Evolutionary conservation across 2,113 vertebrate genomes (phyloP), one percentile per base, ranked within the genome.

Genomic region (Pogonocichla stellata): DNA sequence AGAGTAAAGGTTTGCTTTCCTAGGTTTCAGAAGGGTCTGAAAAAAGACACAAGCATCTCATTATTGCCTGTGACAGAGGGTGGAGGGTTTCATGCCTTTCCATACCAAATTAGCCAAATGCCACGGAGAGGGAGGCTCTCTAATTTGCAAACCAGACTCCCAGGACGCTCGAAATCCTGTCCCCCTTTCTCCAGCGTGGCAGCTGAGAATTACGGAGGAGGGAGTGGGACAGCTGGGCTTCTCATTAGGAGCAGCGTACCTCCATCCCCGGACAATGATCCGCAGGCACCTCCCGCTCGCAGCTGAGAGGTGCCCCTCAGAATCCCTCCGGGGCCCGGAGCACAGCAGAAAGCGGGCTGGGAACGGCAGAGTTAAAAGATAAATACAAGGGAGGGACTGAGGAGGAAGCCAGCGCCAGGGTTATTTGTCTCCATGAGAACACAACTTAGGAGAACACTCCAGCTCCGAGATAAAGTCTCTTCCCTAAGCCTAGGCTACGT

Each of bases 111-210:
- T 33, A n/a, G 25, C 78, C 84, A 92, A 91, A 91, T 15, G 92
- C 64, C 67, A 82, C 3, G 1, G 81, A 51, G 67, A 17, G 5
- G 8, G 43, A 86, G 64, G 50, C 78, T 50, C 54, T 57, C 56
- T 88, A 47, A 93, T 83, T 70, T 90, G 80, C 93, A 96, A 90
- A 86, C 40, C 94, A 96, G 88, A 90, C 75, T 93, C 88, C 95
- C 79, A 56, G 71, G 85, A 88, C 88, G 34, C n/a, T 40, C 4
- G 1, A 74, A 93, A 89, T 36, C 80, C 94, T 36, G 79, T 90
- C 71, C 81, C 79, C 22, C 25, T 23, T 75, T 79, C 79, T 51
- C 71, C 60, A 5, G 8, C 12, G 29, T 34, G 48, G 93, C 94
- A 97, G 94, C 93, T 95, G 90, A 92, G 88, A 86, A 93, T 78